These are phyloP conservation scores for Ferrisia virgata DNA, from an alignment of 2,888 invertebrate genomes.

Conservation along the genomic window DNA sequence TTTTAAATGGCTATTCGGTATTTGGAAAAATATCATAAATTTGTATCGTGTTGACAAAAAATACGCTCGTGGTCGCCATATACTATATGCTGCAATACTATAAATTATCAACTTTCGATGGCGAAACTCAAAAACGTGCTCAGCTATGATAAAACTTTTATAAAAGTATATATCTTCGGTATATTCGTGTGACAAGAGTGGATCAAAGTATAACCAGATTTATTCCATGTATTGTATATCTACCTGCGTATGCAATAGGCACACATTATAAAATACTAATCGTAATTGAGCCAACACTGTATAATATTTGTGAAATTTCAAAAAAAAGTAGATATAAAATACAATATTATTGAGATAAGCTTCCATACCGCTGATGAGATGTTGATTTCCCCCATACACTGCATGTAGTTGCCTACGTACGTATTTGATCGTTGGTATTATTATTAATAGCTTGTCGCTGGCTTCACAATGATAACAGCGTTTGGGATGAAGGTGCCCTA, in stretches of 20 bases:
- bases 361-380: too few relatives aligned
- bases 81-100: not conserved
- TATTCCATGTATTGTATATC: too few relatives aligned
- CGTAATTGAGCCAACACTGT: too few relatives aligned
- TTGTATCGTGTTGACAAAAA: constrained; percentile 7
- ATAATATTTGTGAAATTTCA: too few relatives aligned
- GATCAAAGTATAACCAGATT: too few relatives aligned
- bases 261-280: too few relatives aligned
- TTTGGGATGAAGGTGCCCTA: not conserved
- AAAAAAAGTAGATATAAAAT: too few relatives aligned
- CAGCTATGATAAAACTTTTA: not conserved
- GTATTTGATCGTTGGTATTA: not conserved
- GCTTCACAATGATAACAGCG: not conserved
- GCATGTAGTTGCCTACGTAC: not conserved
- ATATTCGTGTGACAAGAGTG: too few relatives aligned
- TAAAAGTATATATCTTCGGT: too few relatives aligned
- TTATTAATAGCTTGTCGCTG: constrained; percentile 30
- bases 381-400: too few relatives aligned
- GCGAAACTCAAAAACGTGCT: not conserved
- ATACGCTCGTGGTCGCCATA: not conserved
- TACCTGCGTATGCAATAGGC: too few relatives aligned
- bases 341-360: too few relatives aligned
- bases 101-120: not conserved
- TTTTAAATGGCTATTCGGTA: constrained; percentile 14
- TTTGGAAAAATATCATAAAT: constrained; percentile 21